These are phyloP conservation scores for Keiferia lycopersicella DNA, from an alignment of 2,888 invertebrate species.

Conservation along the genomic window DNA sequence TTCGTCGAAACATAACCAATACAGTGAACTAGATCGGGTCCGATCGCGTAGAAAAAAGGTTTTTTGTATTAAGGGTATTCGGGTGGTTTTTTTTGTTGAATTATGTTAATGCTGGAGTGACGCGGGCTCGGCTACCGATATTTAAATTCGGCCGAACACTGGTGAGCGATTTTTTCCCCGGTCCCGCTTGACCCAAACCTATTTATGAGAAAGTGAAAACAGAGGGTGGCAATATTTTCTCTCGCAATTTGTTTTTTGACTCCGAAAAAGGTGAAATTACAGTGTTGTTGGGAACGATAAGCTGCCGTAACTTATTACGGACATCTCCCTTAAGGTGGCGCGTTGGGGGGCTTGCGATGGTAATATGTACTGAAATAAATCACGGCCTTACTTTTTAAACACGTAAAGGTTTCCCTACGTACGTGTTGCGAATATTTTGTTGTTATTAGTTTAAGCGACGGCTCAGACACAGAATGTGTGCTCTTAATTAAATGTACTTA, in stretches of 20 bases:
- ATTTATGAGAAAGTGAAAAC: constrained; percentile 49
- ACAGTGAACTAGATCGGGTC: constrained; percentile 63
- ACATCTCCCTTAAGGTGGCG: constrained; percentile 24
- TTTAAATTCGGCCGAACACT: constrained; percentile 66
- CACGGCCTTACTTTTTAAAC: neutral
- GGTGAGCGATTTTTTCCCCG: constrained; percentile 55
- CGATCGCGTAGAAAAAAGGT: constrained; percentile 58
- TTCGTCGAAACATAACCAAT: constrained; percentile 59
- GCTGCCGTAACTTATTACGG: constrained; percentile 29
- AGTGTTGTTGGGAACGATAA: constrained; percentile 29
- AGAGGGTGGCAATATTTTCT: constrained; percentile 47
- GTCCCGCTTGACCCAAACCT: constrained; percentile 48
- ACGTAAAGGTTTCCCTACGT: neutral
- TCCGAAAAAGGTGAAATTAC: constrained; percentile 32
- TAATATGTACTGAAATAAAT: constrained; percentile 22
- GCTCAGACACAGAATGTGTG: constrained; percentile 12
- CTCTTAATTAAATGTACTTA: constrained; percentile 24
- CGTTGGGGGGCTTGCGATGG: constrained; percentile 18
- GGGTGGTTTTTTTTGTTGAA: constrained; percentile 69
- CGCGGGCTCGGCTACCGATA: constrained; percentile 68
- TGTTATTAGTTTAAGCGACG: neutral
- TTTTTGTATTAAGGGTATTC: constrained; percentile 52
- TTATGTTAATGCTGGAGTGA: constrained; percentile 74
- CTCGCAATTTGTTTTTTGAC: constrained; percentile 36
- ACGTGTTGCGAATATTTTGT: neutral